Evolutionary conservation across 1,140 invertebrate genomes (phyloP).

Genomic region (Apis laboriosa): DNA sequence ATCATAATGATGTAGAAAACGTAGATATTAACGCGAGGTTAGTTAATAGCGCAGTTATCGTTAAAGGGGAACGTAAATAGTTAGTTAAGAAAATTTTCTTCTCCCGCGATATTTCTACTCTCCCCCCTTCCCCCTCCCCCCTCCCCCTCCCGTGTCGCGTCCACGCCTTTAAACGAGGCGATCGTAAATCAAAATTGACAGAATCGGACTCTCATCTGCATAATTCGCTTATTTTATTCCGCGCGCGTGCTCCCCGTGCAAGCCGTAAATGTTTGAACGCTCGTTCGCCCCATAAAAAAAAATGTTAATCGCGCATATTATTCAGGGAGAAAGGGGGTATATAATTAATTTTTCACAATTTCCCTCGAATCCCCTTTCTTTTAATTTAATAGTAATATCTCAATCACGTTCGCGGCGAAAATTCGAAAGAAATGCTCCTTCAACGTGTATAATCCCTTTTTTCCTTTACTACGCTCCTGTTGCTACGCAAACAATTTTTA

Average conservation of each 20-base stretch:
- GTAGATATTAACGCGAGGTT: slow-evolving; percentile 71
- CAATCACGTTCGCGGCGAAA: neutral
- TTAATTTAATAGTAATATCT: neutral
- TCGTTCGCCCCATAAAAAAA: slow-evolving; percentile 32
- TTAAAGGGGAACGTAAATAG: slow-evolving; percentile 66
- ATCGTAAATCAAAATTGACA: slow-evolving; percentile 65
- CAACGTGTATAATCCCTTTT: too few species aligned
- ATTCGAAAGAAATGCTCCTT: too few species aligned
- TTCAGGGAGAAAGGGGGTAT: neutral
- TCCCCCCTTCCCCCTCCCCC: neutral
- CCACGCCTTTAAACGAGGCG: neutral
- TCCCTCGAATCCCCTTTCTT: neutral
- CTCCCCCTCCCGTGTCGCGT: neutral
- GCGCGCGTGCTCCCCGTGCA: slow-evolving; percentile 33
- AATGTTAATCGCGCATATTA: slow-evolving; percentile 49
- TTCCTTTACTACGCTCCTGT: too few species aligned
- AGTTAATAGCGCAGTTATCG: slow-evolving; percentile 72
- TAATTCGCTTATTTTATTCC: slow-evolving; percentile 63
- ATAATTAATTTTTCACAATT: neutral
- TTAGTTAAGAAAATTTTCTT: neutral
- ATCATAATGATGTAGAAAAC: slow-evolving; percentile 73
- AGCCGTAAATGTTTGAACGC: slow-evolving; percentile 28
- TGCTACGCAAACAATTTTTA: too few species aligned
- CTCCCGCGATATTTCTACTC: neutral
- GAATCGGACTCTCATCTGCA: slow-evolving; percentile 62